These are phyloP conservation scores for Drosophila atripex DNA, from an alignment of 2,888 invertebrate species.

Conservation along the genomic window DNA sequence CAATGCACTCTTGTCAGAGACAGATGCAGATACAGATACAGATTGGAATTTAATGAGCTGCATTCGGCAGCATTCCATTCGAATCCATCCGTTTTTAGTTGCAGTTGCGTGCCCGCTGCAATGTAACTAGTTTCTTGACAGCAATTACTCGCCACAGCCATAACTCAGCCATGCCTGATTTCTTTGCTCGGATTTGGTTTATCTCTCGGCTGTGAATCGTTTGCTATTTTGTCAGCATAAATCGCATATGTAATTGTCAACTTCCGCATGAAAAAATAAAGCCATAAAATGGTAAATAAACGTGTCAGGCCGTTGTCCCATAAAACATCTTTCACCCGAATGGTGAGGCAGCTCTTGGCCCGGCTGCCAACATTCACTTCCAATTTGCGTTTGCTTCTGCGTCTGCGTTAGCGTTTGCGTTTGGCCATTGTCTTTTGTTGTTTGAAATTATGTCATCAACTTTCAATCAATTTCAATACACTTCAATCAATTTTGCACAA, in stretches of 20 bases:
- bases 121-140: slow-evolving; percentile 33
- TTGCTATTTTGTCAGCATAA: slow-evolving; percentile 29
- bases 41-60: slow-evolving; percentile 35
- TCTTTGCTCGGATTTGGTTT: slow-evolving; percentile 21
- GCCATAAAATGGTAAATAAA: slow-evolving; percentile 32
- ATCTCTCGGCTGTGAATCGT: slow-evolving; percentile 3
- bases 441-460: slow-evolving; percentile 63
- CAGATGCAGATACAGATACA: slow-evolving; percentile 34
- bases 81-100: slow-evolving; percentile 7
- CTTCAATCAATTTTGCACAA: slow-evolving; percentile 65
- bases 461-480: slow-evolving; percentile 64
- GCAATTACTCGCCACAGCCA: slow-evolving; percentile 26
- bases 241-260: slow-evolving; percentile 32
- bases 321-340: slow-evolving; percentile 39
- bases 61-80: slow-evolving; percentile 22
- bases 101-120: slow-evolving; percentile 7
- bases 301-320: slow-evolving; percentile 30
- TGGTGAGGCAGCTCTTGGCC: slow-evolving; percentile 12
- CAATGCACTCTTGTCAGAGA: slow-evolving; percentile 10
- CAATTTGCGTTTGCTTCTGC: slow-evolving; percentile 45
- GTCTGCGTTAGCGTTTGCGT: slow-evolving; percentile 18
- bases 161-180: not conserved
- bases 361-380: slow-evolving; percentile 45
- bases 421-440: slow-evolving; percentile 32
- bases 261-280: slow-evolving; percentile 38